Evolutionary conservation across 2,888 invertebrate species (phyloP).

Genomic region (Tetramorium bicarinatum): DNA sequence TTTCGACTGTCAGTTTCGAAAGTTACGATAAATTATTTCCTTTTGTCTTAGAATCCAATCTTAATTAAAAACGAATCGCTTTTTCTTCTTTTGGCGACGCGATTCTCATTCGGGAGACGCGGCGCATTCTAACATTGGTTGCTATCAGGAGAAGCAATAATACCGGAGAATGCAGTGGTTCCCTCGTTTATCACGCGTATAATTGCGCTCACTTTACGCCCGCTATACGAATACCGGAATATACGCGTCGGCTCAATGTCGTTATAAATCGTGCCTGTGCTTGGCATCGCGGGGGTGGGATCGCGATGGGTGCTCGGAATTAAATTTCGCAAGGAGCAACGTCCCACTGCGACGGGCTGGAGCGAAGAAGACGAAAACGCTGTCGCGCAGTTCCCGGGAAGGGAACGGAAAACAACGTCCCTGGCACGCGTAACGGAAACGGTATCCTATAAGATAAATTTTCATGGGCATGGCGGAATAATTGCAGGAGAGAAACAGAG

Average conservation of each 20-base stretch:
- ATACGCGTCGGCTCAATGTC: conserved; percentile 70
- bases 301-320: conserved; percentile 46
- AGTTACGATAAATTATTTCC: not conserved
- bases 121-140: conserved; percentile 30
- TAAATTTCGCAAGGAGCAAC: conserved; percentile 53
- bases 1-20: not conserved
- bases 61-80: conserved; percentile 12
- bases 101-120: conserved; percentile 11
- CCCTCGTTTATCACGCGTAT: conserved; percentile 52
- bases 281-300: conserved; percentile 31
- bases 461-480: conserved; percentile 38
- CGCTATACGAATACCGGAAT: conserved; percentile 48
- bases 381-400: conserved; percentile 29
- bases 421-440: conserved; percentile 54
- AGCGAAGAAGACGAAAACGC: conserved; percentile 54
- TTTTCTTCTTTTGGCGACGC: not conserved
- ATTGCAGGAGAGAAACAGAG: conserved; percentile 4
- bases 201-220: conserved; percentile 52
- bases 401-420: conserved; percentile 48
- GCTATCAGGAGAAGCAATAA: conserved; percentile 39
- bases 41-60: not conserved
- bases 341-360: conserved; percentile 37
- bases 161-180: conserved; percentile 53
- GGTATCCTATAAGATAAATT: conserved; percentile 54
- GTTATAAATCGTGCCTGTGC: conserved; percentile 71